These are phyloP conservation scores for Thymelicus acteon DNA, from an alignment of 2,888 invertebrate genomes.

Conservation along the genomic window DNA sequence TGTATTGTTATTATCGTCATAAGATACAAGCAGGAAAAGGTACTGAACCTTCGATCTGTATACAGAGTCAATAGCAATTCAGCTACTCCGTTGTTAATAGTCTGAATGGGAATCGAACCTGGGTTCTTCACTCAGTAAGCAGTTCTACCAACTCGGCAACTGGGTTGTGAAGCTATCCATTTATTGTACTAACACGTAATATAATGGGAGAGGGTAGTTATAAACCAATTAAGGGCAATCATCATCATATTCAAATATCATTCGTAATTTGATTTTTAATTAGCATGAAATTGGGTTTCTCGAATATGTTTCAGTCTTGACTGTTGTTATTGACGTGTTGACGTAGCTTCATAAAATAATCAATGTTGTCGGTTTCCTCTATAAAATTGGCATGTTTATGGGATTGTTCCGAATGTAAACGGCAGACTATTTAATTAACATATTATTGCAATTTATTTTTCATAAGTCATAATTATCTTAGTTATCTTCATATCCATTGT, in stretches of 20 bases:
- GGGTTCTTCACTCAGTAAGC: not conserved
- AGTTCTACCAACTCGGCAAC: too few species aligned
- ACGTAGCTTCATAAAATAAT: not conserved
- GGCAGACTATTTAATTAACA: not conserved
- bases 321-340: slow-evolving; percentile 1
- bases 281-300: slow-evolving; percentile 22
- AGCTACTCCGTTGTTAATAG: too few species aligned
- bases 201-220: slow-evolving; percentile 14
- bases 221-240: not conserved
- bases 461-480: not conserved
- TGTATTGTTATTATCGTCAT: too few species aligned
- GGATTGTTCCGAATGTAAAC: not conserved
- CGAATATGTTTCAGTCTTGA: slow-evolving; percentile 1
- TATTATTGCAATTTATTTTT: not conserved
- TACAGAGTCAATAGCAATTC: too few species aligned
- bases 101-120: not conserved
- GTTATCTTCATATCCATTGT: not conserved
- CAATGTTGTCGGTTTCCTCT: not conserved
- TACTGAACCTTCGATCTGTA: too few species aligned
- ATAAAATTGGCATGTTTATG: slow-evolving; percentile 12
- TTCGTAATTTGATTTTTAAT: slow-evolving; percentile 8
- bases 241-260: not conserved
- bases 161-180: slow-evolving; percentile 31
- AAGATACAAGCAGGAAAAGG: too few species aligned
- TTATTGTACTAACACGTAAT: slow-evolving; percentile 39